Conservation (phyloP, 2,113 vertebrate species). For the Menidia beryllina region DNA sequence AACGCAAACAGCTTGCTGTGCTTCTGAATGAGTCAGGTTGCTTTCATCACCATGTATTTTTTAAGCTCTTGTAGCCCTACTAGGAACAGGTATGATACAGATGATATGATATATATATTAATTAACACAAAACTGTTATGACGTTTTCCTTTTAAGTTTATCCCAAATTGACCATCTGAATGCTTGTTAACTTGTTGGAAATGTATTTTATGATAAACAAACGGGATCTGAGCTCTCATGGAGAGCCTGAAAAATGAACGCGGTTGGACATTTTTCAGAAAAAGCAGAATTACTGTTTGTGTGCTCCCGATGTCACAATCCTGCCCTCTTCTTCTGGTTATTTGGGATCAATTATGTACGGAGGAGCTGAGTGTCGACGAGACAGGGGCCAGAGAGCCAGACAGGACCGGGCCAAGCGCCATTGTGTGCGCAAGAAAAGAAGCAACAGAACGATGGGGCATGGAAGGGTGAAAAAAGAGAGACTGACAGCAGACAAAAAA, state of each 20-base stretch:
- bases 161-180: too few relatives aligned
- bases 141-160: too few relatives aligned
- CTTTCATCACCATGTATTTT: too few relatives aligned
- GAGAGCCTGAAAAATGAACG: neutral
- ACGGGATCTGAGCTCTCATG: neutral
- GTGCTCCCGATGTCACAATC: conserved; percentile 36
- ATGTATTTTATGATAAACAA: neutral
- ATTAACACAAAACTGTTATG: too few relatives aligned
- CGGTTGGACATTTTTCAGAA: conserved; percentile 16
- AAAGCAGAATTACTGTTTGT: conserved; percentile 42
- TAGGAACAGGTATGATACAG: too few relatives aligned
- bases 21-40: too few relatives aligned
- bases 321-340: conserved; percentile 44
- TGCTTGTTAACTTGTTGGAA: neutral
- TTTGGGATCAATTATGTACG: conserved; percentile 66
- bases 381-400: conserved; percentile 60
- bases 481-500: conserved; percentile 75
- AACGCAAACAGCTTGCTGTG: too few relatives aligned
- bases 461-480: conserved; percentile 51
- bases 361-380: conserved; percentile 66
- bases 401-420: conserved; percentile 54
- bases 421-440: conserved; percentile 55
- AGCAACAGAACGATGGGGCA: conserved; percentile 45
- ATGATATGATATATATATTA: too few relatives aligned
- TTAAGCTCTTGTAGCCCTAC: too few relatives aligned